Evolutionary conservation across 1,140 invertebrate genomes (phyloP).

Genomic region (Drosophila tani): DNA sequence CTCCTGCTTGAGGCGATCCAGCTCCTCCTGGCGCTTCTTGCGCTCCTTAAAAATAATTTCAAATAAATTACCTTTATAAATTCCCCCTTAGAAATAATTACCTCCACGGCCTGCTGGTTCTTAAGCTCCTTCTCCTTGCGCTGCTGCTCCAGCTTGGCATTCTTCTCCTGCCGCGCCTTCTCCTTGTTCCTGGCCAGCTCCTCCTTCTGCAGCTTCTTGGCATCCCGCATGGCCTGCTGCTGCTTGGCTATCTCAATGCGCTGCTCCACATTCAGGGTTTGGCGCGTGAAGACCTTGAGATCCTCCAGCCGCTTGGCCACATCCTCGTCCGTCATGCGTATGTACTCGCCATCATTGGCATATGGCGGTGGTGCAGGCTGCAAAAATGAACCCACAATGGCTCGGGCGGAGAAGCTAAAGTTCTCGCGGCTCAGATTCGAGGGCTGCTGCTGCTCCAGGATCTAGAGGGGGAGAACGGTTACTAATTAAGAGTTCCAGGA

Average conservation of each 20-base stretch:
- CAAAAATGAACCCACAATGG: slow-evolving; percentile 95
- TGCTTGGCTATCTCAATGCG: slow-evolving; percentile 88
- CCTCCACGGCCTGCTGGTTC: slow-evolving; percentile 90
- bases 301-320: slow-evolving; percentile 86
- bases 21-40: slow-evolving; percentile 93
- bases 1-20: slow-evolving; percentile 93
- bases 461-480: no score
- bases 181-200: slow-evolving; percentile 85
- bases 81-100: no score
- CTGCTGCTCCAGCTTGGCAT: slow-evolving; percentile 91
- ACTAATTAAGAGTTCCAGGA: no score
- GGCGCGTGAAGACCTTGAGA: slow-evolving; percentile 82
- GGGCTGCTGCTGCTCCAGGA: slow-evolving; percentile 92
- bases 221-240: slow-evolving; percentile 88
- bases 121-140: slow-evolving; percentile 90
- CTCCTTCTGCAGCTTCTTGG: slow-evolving; percentile 86
- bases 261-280: slow-evolving; percentile 88
- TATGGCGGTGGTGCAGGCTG: slow-evolving; percentile 88
- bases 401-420: slow-evolving; percentile 96
- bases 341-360: slow-evolving; percentile 86
- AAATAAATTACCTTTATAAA: no score
- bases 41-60: slow-evolving; percentile 88
- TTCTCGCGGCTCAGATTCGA: slow-evolving; percentile 93
- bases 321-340: slow-evolving; percentile 88
- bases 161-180: slow-evolving; percentile 88